Conservation (phyloP, 1,140 invertebrate species). For the Hermetia illucens region DNA sequence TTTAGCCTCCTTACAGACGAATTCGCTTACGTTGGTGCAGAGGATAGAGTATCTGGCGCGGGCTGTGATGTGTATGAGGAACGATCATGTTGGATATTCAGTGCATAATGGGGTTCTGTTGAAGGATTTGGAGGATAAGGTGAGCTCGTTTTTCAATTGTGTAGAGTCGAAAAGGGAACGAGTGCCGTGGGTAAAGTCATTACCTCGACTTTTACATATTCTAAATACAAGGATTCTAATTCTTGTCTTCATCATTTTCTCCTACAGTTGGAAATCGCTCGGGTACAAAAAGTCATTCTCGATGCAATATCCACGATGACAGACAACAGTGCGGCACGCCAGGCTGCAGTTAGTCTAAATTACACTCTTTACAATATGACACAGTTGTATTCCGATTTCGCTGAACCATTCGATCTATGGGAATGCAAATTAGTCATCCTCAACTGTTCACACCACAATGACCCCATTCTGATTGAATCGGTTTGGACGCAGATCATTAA, state of each 20-base stretch:
- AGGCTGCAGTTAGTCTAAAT: constrained; percentile 19
- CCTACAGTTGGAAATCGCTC: constrained; percentile 23
- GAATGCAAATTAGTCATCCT: constrained; percentile 76
- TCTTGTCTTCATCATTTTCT: constrained; percentile 9
- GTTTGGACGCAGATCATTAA: constrained; percentile 67
- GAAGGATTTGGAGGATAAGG: constrained; percentile 86
- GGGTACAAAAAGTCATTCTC: constrained; percentile 23
- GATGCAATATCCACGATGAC: constrained; percentile 13
- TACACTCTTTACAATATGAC: constrained; percentile 26
- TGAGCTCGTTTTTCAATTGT: constrained; percentile 37
- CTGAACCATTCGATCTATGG: constrained; percentile 65
- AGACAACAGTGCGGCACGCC: constrained; percentile 10
- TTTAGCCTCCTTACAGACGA: constrained; percentile 65
- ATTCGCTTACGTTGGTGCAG: constrained; percentile 46
- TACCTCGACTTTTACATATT: no score
- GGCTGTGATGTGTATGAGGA: constrained; percentile 90
- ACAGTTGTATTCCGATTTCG: constrained; percentile 71
- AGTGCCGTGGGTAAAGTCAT: constrained; percentile 36
- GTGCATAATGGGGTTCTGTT: constrained; percentile 71
- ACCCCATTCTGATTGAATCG: constrained; percentile 56
- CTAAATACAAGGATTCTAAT: no score
- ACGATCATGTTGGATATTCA: constrained; percentile 62
- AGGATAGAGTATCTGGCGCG: constrained; percentile 82
- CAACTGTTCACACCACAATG: constrained; percentile 69
- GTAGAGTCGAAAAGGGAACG: no score